Evolutionary conservation across 2,113 vertebrate species (phyloP).

Genomic region (Syngnathoides biaculeatus): DNA sequence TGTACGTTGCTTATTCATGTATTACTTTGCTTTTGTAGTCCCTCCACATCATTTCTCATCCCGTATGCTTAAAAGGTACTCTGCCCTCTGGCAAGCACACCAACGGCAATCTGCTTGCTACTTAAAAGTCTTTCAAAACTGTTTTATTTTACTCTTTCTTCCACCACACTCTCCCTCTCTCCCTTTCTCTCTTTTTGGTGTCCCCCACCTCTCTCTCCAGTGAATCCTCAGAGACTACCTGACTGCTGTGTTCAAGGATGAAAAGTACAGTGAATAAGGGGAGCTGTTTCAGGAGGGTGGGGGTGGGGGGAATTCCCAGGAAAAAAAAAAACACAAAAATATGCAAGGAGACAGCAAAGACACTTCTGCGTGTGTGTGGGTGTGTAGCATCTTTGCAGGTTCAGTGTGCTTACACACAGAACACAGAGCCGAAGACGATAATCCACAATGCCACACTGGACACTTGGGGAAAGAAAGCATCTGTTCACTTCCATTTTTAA

Average conservation of each 20-base stretch:
- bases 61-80: constrained; percentile 68
- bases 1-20: constrained; percentile 53
- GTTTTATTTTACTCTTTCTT: constrained; percentile 22
- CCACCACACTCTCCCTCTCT: constrained; percentile 32
- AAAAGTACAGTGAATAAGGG: constrained; percentile 37
- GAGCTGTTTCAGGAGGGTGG: too few relatives aligned
- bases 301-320: constrained; percentile 39
- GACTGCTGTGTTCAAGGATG: constrained; percentile 65
- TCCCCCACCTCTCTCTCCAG: constrained; percentile 11
- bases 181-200: constrained; percentile 22
- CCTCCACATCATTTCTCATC: constrained; percentile 65
- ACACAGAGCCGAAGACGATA: constrained; percentile 47
- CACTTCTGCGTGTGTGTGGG: not conserved
- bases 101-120: constrained; percentile 64
- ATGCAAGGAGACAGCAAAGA: constrained; percentile 43
- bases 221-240: constrained; percentile 64
- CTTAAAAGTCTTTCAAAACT: constrained; percentile 68
- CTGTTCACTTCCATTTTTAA: constrained; percentile 61
- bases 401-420: not conserved
- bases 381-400: not conserved
- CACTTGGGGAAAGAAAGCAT: constrained; percentile 55
- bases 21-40: constrained; percentile 68
- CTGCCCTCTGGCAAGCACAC: constrained; percentile 68
- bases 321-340: constrained; percentile 61
- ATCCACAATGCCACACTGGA: constrained; percentile 45